Evolutionary conservation across 2,888 invertebrate genomes (phyloP).

Genomic region (Entomobrya proxima): DNA sequence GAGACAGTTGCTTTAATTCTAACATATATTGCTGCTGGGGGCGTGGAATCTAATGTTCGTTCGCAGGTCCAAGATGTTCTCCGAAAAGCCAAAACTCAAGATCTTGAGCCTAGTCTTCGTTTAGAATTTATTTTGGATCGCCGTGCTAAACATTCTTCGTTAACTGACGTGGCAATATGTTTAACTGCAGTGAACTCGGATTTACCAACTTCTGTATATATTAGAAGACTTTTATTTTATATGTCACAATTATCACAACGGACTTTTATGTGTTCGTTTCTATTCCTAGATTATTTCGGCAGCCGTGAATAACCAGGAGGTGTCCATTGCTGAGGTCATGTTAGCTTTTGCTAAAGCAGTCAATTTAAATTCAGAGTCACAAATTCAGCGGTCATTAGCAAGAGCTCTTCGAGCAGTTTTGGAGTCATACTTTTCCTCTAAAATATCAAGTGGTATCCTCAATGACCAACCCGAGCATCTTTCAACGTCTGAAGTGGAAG

Average conservation of each 20-base stretch:
- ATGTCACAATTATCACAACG: not conserved
- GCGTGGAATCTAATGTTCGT: slow-evolving; percentile 65
- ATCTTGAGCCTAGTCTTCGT: slow-evolving; percentile 37
- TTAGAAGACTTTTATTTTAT: not conserved
- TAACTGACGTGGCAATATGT: slow-evolving; percentile 73
- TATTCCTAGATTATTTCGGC: slow-evolving; percentile 62
- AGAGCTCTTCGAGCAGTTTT: slow-evolving; percentile 69
- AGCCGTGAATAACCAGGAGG: slow-evolving; percentile 58
- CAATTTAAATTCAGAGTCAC: slow-evolving; percentile 72
- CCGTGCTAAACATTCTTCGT: slow-evolving; percentile 50
- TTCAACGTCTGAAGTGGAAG: not conserved
- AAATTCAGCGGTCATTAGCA: slow-evolving; percentile 71
- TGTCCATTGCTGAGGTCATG: slow-evolving; percentile 71
- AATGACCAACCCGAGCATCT: not conserved
- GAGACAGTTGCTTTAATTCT: slow-evolving; percentile 71
- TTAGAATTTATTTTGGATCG: slow-evolving; percentile 64
- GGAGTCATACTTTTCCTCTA: slow-evolving; percentile 68
- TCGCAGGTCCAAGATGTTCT: slow-evolving; percentile 70
- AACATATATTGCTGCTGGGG: slow-evolving; percentile 71
- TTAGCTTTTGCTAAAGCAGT: slow-evolving; percentile 74
- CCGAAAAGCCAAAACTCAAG: slow-evolving; percentile 51
- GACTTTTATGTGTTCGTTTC: not conserved
- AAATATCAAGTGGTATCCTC: slow-evolving; percentile 37
- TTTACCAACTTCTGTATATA: slow-evolving; percentile 66
- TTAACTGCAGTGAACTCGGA: slow-evolving; percentile 68